phyloP scores from a whole-genome alignment of 53 echinoderm and acorn worm species.

The Holothuria scabra region DNA sequence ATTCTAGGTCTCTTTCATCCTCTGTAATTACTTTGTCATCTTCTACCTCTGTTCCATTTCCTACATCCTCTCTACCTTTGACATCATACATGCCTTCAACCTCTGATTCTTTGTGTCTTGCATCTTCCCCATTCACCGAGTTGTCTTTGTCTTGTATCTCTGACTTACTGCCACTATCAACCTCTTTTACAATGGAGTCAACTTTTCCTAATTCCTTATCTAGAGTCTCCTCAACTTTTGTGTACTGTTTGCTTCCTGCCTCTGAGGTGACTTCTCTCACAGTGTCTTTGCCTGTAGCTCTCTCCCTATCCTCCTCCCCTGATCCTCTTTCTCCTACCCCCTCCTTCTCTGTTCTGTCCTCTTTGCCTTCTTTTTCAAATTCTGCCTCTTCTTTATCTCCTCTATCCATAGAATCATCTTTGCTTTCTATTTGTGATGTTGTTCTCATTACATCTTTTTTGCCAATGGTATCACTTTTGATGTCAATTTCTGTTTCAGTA shows the following conservation, averaged over 20 bases:
- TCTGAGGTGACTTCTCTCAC: background rate
- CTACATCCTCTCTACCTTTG: background rate
- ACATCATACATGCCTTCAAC: background rate
- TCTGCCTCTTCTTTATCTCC: background rate
- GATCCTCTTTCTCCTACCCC: background rate
- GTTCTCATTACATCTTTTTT: background rate
- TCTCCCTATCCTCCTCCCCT: background rate
- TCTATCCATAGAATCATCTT: background rate
- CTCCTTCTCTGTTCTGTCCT: conserved; percentile 6
- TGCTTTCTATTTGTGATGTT: background rate
- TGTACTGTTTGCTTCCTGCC: background rate
- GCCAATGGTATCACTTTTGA: background rate
- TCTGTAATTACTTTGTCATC: background rate
- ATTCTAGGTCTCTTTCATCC: background rate
- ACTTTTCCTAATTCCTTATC: conserved; percentile 20
- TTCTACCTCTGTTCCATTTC: conserved; percentile 6
- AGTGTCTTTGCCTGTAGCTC: background rate
- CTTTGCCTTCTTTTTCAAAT: background rate
- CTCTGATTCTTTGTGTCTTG: background rate
- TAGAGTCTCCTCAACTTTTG: background rate
- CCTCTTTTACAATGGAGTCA: conserved; percentile 6
- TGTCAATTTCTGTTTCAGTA: background rate
- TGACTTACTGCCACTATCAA: background rate
- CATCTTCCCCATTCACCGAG: background rate
- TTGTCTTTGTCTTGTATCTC: conserved; percentile 6